Base-by-base conservation (phyloP, 2,797 vertebrate genomes). In the Crypturellus tataupa region DNA sequence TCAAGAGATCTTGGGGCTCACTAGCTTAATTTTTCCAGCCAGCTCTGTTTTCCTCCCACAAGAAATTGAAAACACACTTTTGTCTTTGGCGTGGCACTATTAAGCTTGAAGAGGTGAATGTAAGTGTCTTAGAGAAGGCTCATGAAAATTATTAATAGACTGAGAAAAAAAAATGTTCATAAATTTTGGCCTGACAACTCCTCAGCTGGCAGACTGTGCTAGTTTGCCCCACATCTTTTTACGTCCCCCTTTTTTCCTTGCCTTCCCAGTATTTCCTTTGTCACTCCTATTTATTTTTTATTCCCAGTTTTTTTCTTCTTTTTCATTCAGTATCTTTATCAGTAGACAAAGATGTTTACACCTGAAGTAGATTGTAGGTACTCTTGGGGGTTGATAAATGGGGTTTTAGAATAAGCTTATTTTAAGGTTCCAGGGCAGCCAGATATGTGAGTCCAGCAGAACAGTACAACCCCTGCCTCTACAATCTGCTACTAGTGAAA, bases 401-500 rank as follows among this genome's bases (percentile, higher is more conserved):
- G 96, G 95, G 70, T 88, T 73, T 33, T 59, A 90, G 85, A 84
- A 72, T 77, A 93, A 94, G 56, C 47, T 5, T 69, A 56, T 91
- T 85, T 77, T 46, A 82, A 96, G 62, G 77, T 83, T 60, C 67
- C 96, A 96, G 94, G 67, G 82, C 97, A 96, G 93, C 94, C 83
- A 68, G 85, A 83, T 80, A 35, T 70, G 40, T 88, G 67, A 72
- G 56, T 95, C 86, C 78, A 95, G 78, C 44, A 73, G 87, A 96
- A 90, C 53, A 81, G 72, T 95, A 88, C 95, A 97, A 95, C 97
- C 98, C 98, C 97, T 97, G 75, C 78, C 77, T 95, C 97, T 98
- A 97, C 98, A 98, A 98, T 98, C 98, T 98, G 97, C 98, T 98
- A 97, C 96, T 95, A 97, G 98, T 98, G 97, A 95, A 98, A 98